These are phyloP conservation scores for Microctonus brassicae DNA, from an alignment of 2,888 invertebrate genomes.

Conservation along the genomic window DNA sequence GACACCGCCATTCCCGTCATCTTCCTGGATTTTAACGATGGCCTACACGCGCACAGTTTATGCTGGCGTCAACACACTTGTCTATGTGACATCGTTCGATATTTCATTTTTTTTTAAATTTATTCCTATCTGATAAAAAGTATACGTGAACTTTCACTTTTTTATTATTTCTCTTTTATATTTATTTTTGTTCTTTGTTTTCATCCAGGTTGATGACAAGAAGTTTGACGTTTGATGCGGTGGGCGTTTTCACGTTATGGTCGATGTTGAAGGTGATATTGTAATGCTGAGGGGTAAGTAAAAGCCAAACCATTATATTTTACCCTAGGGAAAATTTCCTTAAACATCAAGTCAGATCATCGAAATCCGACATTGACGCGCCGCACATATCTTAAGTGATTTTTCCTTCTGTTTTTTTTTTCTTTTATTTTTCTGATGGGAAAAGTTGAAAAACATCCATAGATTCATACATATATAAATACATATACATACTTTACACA, in stretches of 20 bases:
- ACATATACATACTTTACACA: background rate
- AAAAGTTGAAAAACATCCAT: background rate
- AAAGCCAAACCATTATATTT: constrained; percentile 41
- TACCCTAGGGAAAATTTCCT: constrained; percentile 40
- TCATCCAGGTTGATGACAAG: background rate
- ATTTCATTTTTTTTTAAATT: background rate
- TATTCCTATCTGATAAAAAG: background rate
- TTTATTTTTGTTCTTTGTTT: background rate
- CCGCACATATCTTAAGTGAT: constrained; percentile 27
- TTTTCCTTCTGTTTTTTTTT: constrained; percentile 4
- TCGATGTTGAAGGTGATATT: background rate
- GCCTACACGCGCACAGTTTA: background rate
- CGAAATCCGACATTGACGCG: constrained; percentile 43
- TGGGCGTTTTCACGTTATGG: background rate
- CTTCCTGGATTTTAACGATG: constrained; percentile 14
- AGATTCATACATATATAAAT: background rate
- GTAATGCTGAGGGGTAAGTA: constrained; percentile 9
- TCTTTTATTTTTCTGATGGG: background rate
- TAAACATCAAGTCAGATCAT: constrained; percentile 44
- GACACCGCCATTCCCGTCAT: constrained; percentile 9
- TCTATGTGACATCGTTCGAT: background rate
- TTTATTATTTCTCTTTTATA: background rate
- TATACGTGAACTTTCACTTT: background rate
- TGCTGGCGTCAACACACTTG: background rate
- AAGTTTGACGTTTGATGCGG: background rate